A percentile compares a stretch with the other conserved stretches of the same genome.
Conservation (phyloP, 2,113 vertebrate species). For the Lampris megalopsis region DNA sequence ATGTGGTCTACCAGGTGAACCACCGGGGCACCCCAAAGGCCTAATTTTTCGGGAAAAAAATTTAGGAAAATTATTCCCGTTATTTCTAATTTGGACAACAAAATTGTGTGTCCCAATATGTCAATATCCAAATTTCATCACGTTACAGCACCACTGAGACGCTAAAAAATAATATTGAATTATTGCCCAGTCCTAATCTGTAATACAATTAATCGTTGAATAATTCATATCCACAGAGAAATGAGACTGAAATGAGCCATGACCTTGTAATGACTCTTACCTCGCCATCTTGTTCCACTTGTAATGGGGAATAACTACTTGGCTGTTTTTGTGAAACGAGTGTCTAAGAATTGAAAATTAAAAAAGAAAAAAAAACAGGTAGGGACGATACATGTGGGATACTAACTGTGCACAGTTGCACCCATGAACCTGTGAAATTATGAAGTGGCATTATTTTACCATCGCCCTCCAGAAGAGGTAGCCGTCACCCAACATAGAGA, state of each 20-base stretch:
- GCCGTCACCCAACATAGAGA: not conserved
- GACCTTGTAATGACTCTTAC: not conserved
- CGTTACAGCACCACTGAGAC: too few species aligned
- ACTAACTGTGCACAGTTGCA: not conserved
- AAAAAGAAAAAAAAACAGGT: not conserved
- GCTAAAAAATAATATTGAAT: too few species aligned
- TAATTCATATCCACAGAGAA: not conserved
- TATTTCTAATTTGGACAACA: too few species aligned
- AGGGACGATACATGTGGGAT: not conserved
- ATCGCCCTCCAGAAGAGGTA: not conserved
- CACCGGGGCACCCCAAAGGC: too few species aligned
- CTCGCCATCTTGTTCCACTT: not conserved
- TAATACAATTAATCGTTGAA: not conserved
- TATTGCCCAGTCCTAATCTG: not conserved
- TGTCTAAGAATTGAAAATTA: not conserved
- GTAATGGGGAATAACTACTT: not conserved
- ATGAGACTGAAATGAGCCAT: slow-evolving; percentile 29
- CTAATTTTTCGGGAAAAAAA: too few species aligned
- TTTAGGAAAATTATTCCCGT: too few species aligned
- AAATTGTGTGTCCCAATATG: too few species aligned
- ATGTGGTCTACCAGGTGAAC: too few species aligned
- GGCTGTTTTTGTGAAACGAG: not conserved
- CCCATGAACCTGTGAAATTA: not conserved
- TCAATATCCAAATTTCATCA: too few species aligned
- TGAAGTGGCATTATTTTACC: not conserved